Percentiles rank a stretch among this genome's conserved stretches.
Evolutionary conservation across 2,888 invertebrate species (phyloP).

Genomic region (Lacanobia oleracea): DNA sequence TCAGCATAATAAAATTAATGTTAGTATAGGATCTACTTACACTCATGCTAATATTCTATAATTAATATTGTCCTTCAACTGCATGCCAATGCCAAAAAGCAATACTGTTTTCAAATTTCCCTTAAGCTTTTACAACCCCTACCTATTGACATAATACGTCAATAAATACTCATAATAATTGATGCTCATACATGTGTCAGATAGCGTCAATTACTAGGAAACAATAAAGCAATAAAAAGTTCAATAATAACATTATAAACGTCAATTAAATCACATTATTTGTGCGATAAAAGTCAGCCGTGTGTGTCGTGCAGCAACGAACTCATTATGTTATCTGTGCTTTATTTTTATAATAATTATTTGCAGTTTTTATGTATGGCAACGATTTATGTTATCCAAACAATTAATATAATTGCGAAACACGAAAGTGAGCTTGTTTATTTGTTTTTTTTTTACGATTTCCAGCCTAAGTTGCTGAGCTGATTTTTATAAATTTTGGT

Average conservation of each 20-base stretch:
- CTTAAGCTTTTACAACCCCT: slow-evolving; percentile 1
- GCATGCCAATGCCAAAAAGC: neutral
- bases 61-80: neutral
- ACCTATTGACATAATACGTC: neutral
- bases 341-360: slow-evolving; percentile 50
- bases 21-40: no score
- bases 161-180: slow-evolving; percentile 10
- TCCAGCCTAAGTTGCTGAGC: no score
- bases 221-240: slow-evolving; percentile 61
- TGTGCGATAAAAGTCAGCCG: slow-evolving; percentile 43
- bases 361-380: slow-evolving; percentile 43
- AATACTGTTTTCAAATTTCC: neutral
- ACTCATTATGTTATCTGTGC: slow-evolving; percentile 56
- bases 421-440: no score
- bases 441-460: no score
- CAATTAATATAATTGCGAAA: no score
- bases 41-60: no score
- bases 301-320: slow-evolving; percentile 31
- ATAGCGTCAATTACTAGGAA: slow-evolving; percentile 34
- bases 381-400: slow-evolving; percentile 22
- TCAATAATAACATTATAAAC: slow-evolving; percentile 58
- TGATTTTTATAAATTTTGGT: no score
- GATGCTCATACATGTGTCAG: slow-evolving; percentile 10
- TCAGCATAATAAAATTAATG: no score
- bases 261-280: slow-evolving; percentile 67